phyloP scores from a whole-genome alignment of 2,113 vertebrate genomes.

The Pipra filicauda region DNA sequence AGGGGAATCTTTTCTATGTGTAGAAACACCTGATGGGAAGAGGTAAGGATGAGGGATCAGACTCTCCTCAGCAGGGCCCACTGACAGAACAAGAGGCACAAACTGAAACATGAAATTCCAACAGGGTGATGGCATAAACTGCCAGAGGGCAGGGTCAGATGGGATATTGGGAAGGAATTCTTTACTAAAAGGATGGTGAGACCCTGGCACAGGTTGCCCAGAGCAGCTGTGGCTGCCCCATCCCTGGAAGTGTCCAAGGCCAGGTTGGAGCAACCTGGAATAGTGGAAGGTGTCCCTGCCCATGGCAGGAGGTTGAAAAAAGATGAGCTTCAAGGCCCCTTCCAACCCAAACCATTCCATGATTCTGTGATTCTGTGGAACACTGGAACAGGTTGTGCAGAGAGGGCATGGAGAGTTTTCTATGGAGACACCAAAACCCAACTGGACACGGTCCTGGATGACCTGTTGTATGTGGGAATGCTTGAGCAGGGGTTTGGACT shows the following conservation, averaged over 20 bases:
- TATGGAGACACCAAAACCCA: not conserved
- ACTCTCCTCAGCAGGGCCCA: not conserved
- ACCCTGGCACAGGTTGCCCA: not conserved
- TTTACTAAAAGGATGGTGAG: not conserved
- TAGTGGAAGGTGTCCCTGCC: not conserved
- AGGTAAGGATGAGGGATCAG: not conserved
- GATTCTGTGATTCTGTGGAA: not conserved
- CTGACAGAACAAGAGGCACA: not conserved
- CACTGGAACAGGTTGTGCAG: not conserved
- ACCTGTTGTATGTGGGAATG: not conserved
- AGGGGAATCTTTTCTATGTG: not conserved
- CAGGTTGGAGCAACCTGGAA: not conserved
- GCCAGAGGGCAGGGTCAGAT: not conserved
- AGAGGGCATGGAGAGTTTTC: not conserved
- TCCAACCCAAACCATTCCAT: not conserved
- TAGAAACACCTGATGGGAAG: not conserved
- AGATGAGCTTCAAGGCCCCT: not conserved
- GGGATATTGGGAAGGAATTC: not conserved
- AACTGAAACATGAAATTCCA: not conserved
- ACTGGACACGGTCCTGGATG: not conserved
- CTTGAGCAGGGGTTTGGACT: not conserved
- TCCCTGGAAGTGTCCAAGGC: not conserved
- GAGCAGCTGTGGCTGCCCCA: not conserved
- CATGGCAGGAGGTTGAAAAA: not conserved
- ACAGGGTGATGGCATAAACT: not conserved